phyloP scores from a whole-genome alignment of 2,797 vertebrate genomes.

The Amblyopsis hoosieri region DNA sequence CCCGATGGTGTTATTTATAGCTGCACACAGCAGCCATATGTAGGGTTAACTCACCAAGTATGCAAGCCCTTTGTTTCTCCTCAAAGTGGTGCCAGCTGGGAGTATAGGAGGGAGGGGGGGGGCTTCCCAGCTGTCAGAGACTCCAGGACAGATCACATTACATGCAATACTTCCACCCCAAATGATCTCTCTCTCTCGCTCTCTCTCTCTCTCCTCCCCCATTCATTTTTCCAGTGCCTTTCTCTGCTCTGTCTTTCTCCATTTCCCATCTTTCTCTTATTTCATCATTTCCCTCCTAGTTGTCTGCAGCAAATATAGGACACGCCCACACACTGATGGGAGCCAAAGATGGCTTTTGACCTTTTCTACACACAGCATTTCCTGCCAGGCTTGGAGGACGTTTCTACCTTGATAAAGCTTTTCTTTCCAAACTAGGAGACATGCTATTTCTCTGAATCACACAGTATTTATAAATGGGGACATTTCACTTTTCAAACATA shows the following conservation, averaged over 20 bases:
- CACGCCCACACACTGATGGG: slow-evolving; percentile 42
- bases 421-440: neutral
- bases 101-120: slow-evolving; percentile 24
- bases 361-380: slow-evolving; percentile 55
- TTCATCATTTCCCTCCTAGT: neutral
- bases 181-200: slow-evolving; percentile 2
- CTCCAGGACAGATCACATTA: slow-evolving; percentile 70
- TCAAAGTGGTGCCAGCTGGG: slow-evolving; percentile 60
- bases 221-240: slow-evolving; percentile 1
- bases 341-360: slow-evolving; percentile 53
- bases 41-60: slow-evolving; percentile 55
- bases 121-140: slow-evolving; percentile 69
- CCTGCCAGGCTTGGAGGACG: slow-evolving; percentile 53
- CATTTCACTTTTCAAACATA: no score
- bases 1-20: slow-evolving; percentile 47
- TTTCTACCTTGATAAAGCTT: slow-evolving; percentile 37
- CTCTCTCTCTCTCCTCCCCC: slow-evolving; percentile 10
- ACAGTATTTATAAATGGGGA: no score
- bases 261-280: neutral
- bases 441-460: neutral
- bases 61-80: slow-evolving; percentile 17
- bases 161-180: slow-evolving; percentile 51
- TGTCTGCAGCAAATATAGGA: slow-evolving; percentile 30
- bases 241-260: slow-evolving; percentile 17
- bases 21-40: slow-evolving; percentile 10